Evolutionary conservation across 2,888 invertebrate genomes (phyloP), one percentile per base, ranked within the genome.

Genomic region (Halictus ligatus): DNA sequence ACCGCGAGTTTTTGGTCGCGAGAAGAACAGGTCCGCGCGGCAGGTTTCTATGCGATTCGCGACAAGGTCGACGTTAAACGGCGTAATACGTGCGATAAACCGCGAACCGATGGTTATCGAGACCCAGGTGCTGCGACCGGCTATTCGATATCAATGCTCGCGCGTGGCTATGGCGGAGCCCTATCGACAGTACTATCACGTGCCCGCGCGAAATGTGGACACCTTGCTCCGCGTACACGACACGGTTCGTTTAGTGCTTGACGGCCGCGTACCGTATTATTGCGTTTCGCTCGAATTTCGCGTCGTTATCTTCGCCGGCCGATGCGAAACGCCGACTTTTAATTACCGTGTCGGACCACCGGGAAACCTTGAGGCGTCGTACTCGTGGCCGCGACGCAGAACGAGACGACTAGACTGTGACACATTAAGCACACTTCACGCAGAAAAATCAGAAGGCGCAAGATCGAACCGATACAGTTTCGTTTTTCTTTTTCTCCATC

Each of bases 171-270:
- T 71, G 78, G 69, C 64, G 25, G 35, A 64, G 35, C 46, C 54
- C 54, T 60, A 85, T 88, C 81, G 73, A n/a, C 64, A 81, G 64
- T 73, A 76, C 73, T 60, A 80, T 83, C 87, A 81, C 83, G 86
- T 87, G 80, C 46, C 54, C 43, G 48, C 60, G 64, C 73, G 58
- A 75, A 80, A 54, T 40, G 84, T 35, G 76, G 25, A 80, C 58
- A 60, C 67, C 72, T 81, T 74, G 81, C 80, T 80, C 7, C 25
- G 43, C 73, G 80, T 48, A 72, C 54, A 78, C 46, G 75, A 78
- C 78, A 60, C 71, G 80, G 40, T 78, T 73, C 80, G 80, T 80
- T 89, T 64, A 43, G 46, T 64, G 43, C 81, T 43, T 69, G 79
- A 83, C 82, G 79, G 15, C 43, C 64, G 71, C 54, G 12, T 58